Percentiles rank a stretch among this genome's conserved stretches.
Conservation (phyloP, 2,797 vertebrate species). For the Carapus acus region DNA sequence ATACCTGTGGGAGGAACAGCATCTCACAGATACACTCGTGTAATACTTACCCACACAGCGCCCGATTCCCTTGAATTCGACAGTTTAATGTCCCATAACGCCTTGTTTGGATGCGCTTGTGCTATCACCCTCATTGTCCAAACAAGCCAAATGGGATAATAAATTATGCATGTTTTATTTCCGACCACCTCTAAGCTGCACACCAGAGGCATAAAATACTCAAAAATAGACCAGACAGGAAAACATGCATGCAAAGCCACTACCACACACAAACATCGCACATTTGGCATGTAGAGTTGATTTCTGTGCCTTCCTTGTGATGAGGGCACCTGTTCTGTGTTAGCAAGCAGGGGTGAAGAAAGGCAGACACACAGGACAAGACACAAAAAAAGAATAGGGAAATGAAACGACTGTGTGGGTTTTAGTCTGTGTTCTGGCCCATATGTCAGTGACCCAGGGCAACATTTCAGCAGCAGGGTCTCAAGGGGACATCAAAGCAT, state of each 20-base stretch:
- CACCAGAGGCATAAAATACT: constrained; percentile 13
- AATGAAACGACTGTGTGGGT: no score
- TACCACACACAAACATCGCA: not conserved
- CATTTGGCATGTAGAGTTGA: constrained; percentile 1
- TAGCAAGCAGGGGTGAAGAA: constrained; percentile 10
- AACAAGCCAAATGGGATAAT: constrained; percentile 17
- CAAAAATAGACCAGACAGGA: constrained; percentile 1
- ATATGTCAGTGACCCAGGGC: constrained; percentile 30
- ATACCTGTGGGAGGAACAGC: no score
- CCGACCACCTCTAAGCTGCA: constrained; percentile 19
- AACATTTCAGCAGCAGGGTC: constrained; percentile 33
- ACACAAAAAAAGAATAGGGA: constrained; percentile 4
- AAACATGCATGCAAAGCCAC: not conserved
- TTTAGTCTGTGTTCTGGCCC: constrained; percentile 12
- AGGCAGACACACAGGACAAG: constrained; percentile 11
- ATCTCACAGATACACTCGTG: no score
- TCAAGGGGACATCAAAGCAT: constrained; percentile 48
- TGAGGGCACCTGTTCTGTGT: constrained; percentile 31
- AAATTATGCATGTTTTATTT: constrained; percentile 31
- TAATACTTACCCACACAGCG: no score
- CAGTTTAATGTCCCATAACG: constrained; percentile 2
- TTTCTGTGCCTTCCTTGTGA: constrained; percentile 10
- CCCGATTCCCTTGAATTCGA: not conserved
- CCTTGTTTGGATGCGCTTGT: constrained; percentile 11
- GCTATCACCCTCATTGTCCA: constrained; percentile 23